Conservation (phyloP, 1,140 invertebrate genomes). For the Caenorhabditis tropicalis region DNA sequence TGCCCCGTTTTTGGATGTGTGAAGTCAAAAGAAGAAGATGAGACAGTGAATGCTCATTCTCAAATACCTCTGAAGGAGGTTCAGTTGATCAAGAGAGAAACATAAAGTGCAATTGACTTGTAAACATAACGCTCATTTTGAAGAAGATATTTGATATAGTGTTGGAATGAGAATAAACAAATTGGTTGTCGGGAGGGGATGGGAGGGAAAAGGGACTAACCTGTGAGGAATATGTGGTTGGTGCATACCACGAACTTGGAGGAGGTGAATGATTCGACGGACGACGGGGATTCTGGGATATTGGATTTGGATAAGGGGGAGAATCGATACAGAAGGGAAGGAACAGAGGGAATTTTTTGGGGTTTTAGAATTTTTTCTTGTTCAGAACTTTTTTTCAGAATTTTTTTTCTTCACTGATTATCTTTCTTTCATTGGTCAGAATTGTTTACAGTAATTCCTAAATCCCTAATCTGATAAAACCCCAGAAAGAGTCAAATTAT, state of each 20-base stretch:
- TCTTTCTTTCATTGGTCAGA: no score
- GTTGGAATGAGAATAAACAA: background rate
- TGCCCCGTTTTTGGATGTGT: background rate
- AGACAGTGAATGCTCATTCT: background rate
- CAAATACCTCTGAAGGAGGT: background rate
- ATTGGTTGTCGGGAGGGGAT: no score
- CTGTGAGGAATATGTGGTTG: background rate
- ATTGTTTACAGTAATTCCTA: no score
- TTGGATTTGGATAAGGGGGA: background rate
- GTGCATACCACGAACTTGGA: conserved; percentile 25
- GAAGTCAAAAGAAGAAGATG: no score
- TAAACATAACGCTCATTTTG: background rate
- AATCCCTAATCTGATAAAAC: no score
- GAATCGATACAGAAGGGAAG: background rate
- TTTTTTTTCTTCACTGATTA: no score
- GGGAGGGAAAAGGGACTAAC: background rate
- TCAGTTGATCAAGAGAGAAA: background rate
- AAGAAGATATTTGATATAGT: conserved; percentile 1
- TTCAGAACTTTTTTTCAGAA: background rate
- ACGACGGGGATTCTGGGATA: background rate
- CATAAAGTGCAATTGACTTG: background rate
- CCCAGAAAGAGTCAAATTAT: no score
- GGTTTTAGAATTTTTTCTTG: background rate
- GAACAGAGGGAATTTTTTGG: background rate
- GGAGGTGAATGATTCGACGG: conserved; percentile 11